Conservation (phyloP, 2,888 invertebrate species). For the Cecidostiba fungosa region DNA sequence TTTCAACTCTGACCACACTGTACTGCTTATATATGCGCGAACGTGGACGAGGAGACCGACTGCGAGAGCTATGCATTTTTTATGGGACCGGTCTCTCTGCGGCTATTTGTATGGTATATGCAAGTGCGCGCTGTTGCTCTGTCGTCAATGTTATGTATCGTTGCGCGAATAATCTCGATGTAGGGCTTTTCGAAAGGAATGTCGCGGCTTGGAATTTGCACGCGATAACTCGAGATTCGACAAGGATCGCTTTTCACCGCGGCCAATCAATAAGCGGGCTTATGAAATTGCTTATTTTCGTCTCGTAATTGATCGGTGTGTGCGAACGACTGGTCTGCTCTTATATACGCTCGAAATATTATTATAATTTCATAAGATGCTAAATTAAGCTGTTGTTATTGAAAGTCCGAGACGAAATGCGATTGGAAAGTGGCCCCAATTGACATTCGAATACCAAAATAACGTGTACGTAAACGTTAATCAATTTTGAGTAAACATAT, state of each 20-base stretch:
- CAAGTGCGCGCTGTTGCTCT: not conserved
- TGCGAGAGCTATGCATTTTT: slow-evolving; percentile 37
- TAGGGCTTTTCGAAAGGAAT: not conserved
- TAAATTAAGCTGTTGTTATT: slow-evolving; percentile 33
- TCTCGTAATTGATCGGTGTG: not conserved
- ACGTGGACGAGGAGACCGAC: not conserved
- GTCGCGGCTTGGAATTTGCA: not conserved
- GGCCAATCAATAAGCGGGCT: not conserved
- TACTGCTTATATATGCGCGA: not conserved
- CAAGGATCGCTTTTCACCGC: not conserved
- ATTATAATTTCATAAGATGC: slow-evolving; percentile 41
- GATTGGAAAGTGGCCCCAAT: slow-evolving; percentile 26
- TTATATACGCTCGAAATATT: not conserved
- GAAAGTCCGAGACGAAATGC: not conserved
- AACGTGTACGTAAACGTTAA: slow-evolving; percentile 41
- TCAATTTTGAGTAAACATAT: slow-evolving; percentile 12
- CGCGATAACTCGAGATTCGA: not conserved
- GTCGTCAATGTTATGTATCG: not conserved
- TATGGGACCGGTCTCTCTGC: slow-evolving; percentile 1
- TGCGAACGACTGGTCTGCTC: not conserved
- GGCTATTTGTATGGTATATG: not conserved
- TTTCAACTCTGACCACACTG: not conserved
- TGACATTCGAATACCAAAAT: slow-evolving; percentile 43
- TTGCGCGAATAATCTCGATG: not conserved
- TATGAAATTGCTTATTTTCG: slow-evolving; percentile 13